A percentile compares a stretch with the other conserved stretches of the same genome.
Conservation (phyloP, 2,113 vertebrate species). For the Macrotus californicus region DNA sequence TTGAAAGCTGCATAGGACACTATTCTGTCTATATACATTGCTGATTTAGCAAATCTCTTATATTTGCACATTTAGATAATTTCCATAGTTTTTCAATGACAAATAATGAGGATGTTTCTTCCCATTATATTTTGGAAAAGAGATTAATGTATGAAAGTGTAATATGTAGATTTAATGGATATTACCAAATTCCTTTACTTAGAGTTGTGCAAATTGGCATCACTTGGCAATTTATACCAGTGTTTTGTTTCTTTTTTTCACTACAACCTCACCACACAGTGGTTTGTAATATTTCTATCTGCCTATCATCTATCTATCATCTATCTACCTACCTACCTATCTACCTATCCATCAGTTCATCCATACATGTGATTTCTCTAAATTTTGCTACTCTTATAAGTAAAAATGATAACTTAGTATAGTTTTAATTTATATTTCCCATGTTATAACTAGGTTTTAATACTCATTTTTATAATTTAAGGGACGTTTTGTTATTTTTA, state of each 20-base stretch:
- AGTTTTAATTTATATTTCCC: background rate
- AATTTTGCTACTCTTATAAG: background rate
- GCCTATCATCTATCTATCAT: too few relatives aligned
- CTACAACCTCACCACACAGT: background rate
- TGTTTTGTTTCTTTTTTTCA: background rate
- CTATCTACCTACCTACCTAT: background rate
- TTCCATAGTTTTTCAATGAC: background rate
- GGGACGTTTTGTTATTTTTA: background rate
- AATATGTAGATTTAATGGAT: background rate
- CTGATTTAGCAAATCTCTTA: background rate
- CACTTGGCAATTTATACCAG: background rate
- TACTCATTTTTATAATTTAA: background rate
- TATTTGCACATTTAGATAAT: background rate
- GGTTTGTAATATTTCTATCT: background rate
- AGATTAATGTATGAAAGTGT: background rate
- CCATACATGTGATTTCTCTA: background rate
- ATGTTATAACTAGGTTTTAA: background rate
- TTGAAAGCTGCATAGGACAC: background rate
- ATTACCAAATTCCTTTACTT: background rate
- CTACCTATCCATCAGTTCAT: background rate
- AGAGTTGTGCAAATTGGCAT: background rate
- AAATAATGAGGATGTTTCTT: background rate
- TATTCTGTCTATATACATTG: background rate
- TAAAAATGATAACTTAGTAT: background rate
- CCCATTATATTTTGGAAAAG: background rate